Percentiles rank a stretch among this genome's conserved stretches.
Evolutionary conservation across 1,140 invertebrate species (phyloP).

Genomic region (Marisa cornuarietis): DNA sequence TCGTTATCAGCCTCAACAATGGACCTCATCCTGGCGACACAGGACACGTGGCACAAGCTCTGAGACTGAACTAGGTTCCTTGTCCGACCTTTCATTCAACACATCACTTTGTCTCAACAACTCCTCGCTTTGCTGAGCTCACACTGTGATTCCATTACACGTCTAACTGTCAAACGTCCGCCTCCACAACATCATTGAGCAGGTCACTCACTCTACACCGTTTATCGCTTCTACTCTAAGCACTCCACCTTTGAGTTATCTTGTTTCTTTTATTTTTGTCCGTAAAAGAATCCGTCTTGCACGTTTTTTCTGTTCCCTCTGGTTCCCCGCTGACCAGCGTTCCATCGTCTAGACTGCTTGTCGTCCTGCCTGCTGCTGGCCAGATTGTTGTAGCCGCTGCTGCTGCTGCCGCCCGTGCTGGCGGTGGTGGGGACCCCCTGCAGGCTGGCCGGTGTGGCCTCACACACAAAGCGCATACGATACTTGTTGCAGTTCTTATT

Average conservation of each 20-base stretch:
- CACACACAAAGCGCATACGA: constrained; percentile 54
- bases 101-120: too few species aligned
- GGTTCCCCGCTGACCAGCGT: neutral
- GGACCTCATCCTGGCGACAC: neutral
- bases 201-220: too few species aligned
- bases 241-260: too few species aligned
- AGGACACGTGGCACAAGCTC: too few species aligned
- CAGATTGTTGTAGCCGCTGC: constrained; percentile 4
- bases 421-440: constrained; percentile 3
- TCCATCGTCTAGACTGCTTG: constrained; percentile 8
- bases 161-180: too few species aligned
- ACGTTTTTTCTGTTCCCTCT: constrained; percentile 17
- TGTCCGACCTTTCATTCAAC: too few species aligned
- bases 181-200: too few species aligned
- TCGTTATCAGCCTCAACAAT: neutral
- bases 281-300: constrained; percentile 19
- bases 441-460: constrained; percentile 17
- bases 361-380: constrained; percentile 6
- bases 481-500: constrained; percentile 58
- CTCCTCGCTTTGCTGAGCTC: too few species aligned
- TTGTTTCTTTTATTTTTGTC: neutral
- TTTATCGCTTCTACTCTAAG: too few species aligned
- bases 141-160: too few species aligned
- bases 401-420: constrained; percentile 27
- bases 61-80: too few species aligned